Conservation (phyloP, 1,140 invertebrate genomes). For the Trypoxylus dichotomus region DNA sequence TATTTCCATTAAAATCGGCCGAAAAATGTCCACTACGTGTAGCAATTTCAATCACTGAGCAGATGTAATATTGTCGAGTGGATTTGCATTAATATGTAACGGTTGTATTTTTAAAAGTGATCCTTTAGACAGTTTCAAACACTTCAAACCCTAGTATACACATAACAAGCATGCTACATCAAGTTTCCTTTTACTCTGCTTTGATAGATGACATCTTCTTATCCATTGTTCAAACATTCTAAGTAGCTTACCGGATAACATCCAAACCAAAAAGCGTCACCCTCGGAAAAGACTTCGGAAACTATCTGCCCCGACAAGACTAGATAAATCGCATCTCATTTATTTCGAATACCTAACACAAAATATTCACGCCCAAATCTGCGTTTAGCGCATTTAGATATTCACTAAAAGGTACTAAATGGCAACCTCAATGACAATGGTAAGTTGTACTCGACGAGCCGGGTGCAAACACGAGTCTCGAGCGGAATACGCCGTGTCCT, state of each 20-base stretch:
- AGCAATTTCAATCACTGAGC: too few species aligned
- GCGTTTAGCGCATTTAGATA: conserved; percentile 38
- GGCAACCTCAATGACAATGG: conserved; percentile 38
- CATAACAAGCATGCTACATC: not conserved
- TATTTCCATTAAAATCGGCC: too few species aligned
- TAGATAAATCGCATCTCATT: conserved; percentile 43
- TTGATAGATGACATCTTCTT: conserved; percentile 1
- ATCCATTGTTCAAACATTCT: conserved; percentile 5
- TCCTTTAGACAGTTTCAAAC: not conserved
- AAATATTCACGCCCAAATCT: conserved; percentile 36
- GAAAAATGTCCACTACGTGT: too few species aligned
- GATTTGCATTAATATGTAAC: too few species aligned
- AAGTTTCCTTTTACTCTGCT: not conserved
- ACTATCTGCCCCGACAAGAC: not conserved
- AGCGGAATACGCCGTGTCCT: not conserved
- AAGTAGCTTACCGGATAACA: conserved; percentile 17
- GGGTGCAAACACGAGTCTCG: conserved; percentile 6
- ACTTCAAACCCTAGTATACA: not conserved
- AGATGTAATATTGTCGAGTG: too few species aligned
- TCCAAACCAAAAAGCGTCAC: not conserved
- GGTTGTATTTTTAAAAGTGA: too few species aligned
- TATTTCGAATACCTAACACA: conserved; percentile 38
- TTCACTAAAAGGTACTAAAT: conserved; percentile 42
- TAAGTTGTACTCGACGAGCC: not conserved
- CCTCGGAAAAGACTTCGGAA: conserved; percentile 9